Evolutionary conservation across 2,113 vertebrate species (phyloP).

Genomic region (Eclectus roratus): DNA sequence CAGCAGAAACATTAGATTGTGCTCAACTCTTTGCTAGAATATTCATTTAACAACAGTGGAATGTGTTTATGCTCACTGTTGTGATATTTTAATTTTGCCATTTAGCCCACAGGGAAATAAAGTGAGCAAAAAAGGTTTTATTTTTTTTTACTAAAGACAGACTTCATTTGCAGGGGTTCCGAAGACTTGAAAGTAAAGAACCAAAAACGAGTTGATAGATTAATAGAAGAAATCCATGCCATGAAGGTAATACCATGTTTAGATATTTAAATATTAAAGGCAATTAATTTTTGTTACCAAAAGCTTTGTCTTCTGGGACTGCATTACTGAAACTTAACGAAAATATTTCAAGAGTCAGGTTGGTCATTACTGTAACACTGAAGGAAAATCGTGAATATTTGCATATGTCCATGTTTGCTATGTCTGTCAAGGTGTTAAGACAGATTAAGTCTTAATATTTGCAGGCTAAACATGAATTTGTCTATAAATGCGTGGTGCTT

Average conservation of each 20-base stretch:
- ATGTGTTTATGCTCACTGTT: neutral
- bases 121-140: neutral
- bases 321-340: neutral
- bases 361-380: neutral
- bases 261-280: neutral
- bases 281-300: neutral
- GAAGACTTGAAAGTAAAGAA: conserved; percentile 83
- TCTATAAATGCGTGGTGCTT: neutral
- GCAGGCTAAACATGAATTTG: conserved; percentile 38
- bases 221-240: conserved; percentile 89
- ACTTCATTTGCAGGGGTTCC: conserved; percentile 74
- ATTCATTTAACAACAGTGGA: neutral
- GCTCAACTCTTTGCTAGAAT: neutral
- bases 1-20: neutral
- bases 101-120: neutral
- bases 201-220: conserved; percentile 81
- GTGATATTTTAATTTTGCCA: neutral
- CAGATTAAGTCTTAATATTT: conserved; percentile 39
- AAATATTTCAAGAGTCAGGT: neutral
- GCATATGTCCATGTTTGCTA: neutral
- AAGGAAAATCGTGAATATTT: conserved; percentile 34
- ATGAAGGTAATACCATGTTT: conserved; percentile 80
- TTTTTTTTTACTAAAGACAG: neutral
- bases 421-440: conserved; percentile 25
- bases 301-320: neutral